Conservation (phyloP, 1,140 invertebrate species). For the Acromyrmex heyeri region DNA sequence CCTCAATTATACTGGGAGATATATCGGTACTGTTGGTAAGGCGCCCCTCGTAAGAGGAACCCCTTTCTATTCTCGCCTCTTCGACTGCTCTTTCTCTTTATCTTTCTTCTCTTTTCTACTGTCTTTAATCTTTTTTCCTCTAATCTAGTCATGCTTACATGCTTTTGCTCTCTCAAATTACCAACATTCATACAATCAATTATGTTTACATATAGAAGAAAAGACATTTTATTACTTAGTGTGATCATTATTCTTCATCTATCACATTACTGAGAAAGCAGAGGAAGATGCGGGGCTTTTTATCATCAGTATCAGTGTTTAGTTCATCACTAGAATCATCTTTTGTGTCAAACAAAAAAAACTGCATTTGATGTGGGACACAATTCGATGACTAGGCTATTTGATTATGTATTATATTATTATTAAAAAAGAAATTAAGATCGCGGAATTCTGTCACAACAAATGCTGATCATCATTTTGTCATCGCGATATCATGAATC, state of each 20-base stretch:
- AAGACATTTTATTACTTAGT: constrained; percentile 52
- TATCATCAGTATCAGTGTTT: constrained; percentile 83
- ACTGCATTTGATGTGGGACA: constrained; percentile 55
- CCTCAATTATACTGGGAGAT: constrained; percentile 85
- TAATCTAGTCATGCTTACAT: constrained; percentile 70
- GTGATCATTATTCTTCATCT: constrained; percentile 43
- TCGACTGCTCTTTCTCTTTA: constrained; percentile 69
- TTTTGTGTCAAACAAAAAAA: constrained; percentile 60
- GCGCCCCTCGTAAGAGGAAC: constrained; percentile 80
- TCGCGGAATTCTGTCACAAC: constrained; percentile 63
- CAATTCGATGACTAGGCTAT: constrained; percentile 59
- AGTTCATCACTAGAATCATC: constrained; percentile 73
- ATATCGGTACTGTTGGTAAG: constrained; percentile 86
- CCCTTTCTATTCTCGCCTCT: constrained; percentile 75
- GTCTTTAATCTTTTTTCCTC: constrained; percentile 57
- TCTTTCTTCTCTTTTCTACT: constrained; percentile 59
- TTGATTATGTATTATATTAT: constrained; percentile 42
- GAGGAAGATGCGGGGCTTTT: constrained; percentile 79
- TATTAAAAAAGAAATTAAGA: constrained; percentile 16
- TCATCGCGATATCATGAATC: constrained; percentile 59
- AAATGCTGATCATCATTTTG: constrained; percentile 70
- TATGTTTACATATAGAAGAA: constrained; percentile 34
- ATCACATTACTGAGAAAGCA: constrained; percentile 66
- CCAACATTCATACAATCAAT: constrained; percentile 34
- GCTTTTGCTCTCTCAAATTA: constrained; percentile 66